Conservation (phyloP, 2,113 vertebrate genomes). For the Haemorhous mexicanus region DNA sequence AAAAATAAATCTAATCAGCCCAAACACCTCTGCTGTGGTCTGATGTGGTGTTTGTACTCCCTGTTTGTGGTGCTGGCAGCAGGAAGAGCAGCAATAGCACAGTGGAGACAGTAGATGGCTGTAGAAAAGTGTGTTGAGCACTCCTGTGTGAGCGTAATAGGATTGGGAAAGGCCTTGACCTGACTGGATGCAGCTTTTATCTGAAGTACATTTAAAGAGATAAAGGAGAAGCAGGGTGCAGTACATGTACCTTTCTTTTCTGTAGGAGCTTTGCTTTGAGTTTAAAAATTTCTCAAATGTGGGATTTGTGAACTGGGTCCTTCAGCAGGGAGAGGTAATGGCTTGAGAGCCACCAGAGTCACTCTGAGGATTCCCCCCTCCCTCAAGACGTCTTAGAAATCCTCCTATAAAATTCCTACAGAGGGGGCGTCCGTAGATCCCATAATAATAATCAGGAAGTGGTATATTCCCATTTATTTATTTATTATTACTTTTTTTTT, state of each 20-base stretch:
- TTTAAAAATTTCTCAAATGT: conserved; percentile 40
- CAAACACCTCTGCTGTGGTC: rapidly evolving
- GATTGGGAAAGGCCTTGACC: conserved; percentile 82
- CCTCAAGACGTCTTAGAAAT: conserved; percentile 16
- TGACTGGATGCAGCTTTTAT: conserved; percentile 80
- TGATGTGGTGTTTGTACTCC: background rate
- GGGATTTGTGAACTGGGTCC: conserved; percentile 44
- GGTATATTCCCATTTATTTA: conserved; percentile 49
- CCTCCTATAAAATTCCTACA: conserved; percentile 52
- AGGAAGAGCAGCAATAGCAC: conserved; percentile 71
- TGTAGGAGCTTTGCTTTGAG: conserved; percentile 68
- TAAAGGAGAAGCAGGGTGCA: conserved; percentile 74
- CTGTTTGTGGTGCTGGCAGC: background rate
- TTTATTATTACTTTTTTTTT: conserved; percentile 15
- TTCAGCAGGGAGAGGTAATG: conserved; percentile 36
- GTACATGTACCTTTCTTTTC: conserved; percentile 69
- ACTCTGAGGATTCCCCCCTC: background rate
- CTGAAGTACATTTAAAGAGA: conserved; percentile 84
- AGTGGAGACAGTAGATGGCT: conserved; percentile 84
- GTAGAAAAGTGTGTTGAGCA: conserved; percentile 79
- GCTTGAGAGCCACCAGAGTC: conserved; percentile 48
- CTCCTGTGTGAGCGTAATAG: conserved; percentile 62
- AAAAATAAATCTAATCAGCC: background rate
- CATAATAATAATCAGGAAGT: conserved; percentile 37
- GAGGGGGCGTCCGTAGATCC: conserved; percentile 57